Base-by-base conservation (phyloP, 1,140 invertebrate species). In the Aleiodes sp. region DNA sequence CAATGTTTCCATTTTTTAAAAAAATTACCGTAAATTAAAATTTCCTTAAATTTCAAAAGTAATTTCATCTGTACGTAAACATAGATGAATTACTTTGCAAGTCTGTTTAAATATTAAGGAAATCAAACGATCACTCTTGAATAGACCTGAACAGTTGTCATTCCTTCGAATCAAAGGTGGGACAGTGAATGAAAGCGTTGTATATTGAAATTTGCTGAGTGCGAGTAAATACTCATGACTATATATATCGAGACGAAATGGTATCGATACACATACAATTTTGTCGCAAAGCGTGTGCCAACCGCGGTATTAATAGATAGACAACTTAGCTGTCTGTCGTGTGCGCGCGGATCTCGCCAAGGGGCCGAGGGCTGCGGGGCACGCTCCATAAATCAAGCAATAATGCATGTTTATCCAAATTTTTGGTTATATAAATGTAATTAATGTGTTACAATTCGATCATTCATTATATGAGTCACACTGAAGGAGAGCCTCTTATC, bases 301-400 rank as follows among this genome's bases (percentile, higher is more conserved):
- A 73, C 39, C 66, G 37, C 56, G 59, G 62, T 72, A 72, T 72
- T 72, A 72, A 72, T 72, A 72, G 71, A 72, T 39, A 59, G n/a
- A n/a, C n/a, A 65, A 31, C 56, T 70, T 35, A 63, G 63, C 62
- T 65, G 63, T 64, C 68, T 56, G 52, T 59, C n/a, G 56, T 28
- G 24, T 59, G 56, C 56, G 12, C 26, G 56, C 19, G 28, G 28
- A 26, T 28, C 28, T n/a, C 26, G 29, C 9, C 4, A 26, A n/a
- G 8, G 37, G 19, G 59, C 12, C 28, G 39, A 39, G 24, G n/a
- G 62, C 60, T 37, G n/a, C n/a, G 61, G 60, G 60, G 68, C 61
- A 64, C 62, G 39, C 19, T 1, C 52, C 46, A 52, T 52, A 24
- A 52, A 52, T 26, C 46, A 8, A 52, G 4, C 21, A 52, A 4